Evolutionary conservation across 2,888 invertebrate genomes (phyloP).

Genomic region (Cephus runcator): DNA sequence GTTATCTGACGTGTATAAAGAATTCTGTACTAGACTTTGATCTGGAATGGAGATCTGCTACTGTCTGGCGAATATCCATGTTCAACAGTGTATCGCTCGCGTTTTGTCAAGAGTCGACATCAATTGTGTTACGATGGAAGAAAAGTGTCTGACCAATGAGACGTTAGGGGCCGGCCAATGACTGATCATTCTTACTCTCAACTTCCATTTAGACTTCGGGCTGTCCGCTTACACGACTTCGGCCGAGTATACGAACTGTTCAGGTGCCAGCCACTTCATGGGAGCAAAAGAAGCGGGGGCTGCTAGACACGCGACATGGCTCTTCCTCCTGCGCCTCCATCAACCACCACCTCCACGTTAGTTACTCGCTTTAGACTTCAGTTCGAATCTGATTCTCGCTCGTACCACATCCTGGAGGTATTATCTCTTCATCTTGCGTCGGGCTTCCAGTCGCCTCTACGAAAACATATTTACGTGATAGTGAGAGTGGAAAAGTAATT

Average conservation of each 20-base stretch:
- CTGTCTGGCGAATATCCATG: not conserved
- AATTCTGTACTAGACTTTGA: not conserved
- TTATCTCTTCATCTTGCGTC: slow-evolving; percentile 7
- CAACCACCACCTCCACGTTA: not conserved
- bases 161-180: slow-evolving; percentile 36
- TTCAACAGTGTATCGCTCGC: not conserved
- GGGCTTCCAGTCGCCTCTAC: not conserved
- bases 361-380: slow-evolving; percentile 20
- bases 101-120: not conserved
- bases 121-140: not conserved
- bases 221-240: not conserved
- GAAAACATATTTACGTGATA: not conserved
- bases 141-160: slow-evolving; percentile 42
- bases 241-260: not conserved
- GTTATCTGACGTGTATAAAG: not conserved
- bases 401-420: slow-evolving; percentile 19
- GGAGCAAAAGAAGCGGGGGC: slow-evolving; percentile 8
- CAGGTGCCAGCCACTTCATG: not conserved
- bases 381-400: slow-evolving; percentile 32
- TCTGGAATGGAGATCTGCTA: not conserved
- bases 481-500: not conserved
- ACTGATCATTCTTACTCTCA: not conserved
- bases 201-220: not conserved
- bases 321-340: not conserved
- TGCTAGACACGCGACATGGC: slow-evolving; percentile 6